Base-by-base conservation (phyloP, 2,113 vertebrate species). In the Leptosomus discolor region DNA sequence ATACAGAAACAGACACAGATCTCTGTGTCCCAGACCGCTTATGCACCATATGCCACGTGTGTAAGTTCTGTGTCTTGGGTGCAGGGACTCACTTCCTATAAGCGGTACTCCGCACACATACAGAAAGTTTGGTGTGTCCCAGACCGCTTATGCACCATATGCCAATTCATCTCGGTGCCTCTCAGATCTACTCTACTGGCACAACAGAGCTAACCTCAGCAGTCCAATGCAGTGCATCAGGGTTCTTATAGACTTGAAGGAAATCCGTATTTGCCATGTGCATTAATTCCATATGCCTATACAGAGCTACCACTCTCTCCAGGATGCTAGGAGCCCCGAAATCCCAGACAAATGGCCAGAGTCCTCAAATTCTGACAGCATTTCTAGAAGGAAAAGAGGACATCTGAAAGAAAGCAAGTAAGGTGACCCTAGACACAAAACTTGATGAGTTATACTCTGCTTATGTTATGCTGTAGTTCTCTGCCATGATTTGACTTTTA, bases 381-480 rank as follows among this genome's bases (percentile, higher is more conserved):
- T 46, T 90, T 82, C 68, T 67, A 29, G 27, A 5, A 58, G 41
- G 60, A 21, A 30, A 32, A 70, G n/a, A 68, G 3, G 10, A 26
- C 3, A 36, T 32, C 7, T 30, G 58, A 68, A 83, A 43, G 75
- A 85, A 75, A 27, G 11, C 11, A 61, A 65, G 24, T 13, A 12
- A 11, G 9, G 4, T 36, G 58, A 60, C 27, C 18, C 6, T 46
- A 60, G 14, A 43, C 11, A 46, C 12, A 92, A 67, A 75, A 22
- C 23, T 37, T 37, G 12, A 27, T 54, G 30, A 0, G 0, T 2
- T 32, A 1, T 37, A 17, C 17, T 84, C 32, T 74, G 14, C 5
- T 82, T 63, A 27, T 51, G 4, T 45, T 70, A 27, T 30, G 12
- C 58, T 60, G 34, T 22, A 50, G 20, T 61, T 81, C 36, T 51